A percentile compares a stretch with the other conserved stretches of the same genome.
These are phyloP conservation scores for Dendrolimus pini DNA, from an alignment of 2,888 invertebrate species.

Conservation along the genomic window DNA sequence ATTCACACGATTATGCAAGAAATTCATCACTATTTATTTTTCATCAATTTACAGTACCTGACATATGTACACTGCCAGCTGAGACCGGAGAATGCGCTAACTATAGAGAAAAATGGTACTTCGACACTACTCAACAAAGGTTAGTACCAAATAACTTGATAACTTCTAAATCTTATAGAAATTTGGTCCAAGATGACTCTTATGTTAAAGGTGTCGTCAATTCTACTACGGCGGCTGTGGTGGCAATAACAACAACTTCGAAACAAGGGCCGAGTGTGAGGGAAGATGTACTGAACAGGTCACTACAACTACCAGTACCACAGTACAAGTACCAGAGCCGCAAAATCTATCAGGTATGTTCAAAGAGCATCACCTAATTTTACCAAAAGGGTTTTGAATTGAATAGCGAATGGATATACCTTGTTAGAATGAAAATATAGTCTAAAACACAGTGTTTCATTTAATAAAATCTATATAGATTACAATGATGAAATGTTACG, in stretches of 20 bases:
- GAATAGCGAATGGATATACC: too few species aligned
- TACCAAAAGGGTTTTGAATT: too few species aligned
- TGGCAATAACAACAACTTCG: constrained; percentile 93
- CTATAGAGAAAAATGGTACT: constrained; percentile 88
- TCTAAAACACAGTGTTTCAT: too few species aligned
- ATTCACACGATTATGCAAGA: neutral
- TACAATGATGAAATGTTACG: too few species aligned
- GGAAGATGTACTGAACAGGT: constrained; percentile 75
- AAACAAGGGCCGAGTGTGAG: constrained; percentile 79
- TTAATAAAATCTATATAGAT: too few species aligned
- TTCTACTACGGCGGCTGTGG: constrained; percentile 96
- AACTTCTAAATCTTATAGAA: neutral
- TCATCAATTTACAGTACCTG: constrained; percentile 34
- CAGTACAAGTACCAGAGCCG: constrained; percentile 20
- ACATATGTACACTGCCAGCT: constrained; percentile 84
- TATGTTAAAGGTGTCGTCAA: constrained; percentile 78
- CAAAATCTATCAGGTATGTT: constrained; percentile 9
- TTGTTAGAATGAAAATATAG: too few species aligned
- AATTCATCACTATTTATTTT: neutral
- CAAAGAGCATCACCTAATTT: too few species aligned
- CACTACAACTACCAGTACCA: constrained; percentile 49
- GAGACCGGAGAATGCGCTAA: constrained; percentile 86
- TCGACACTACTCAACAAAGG: constrained; percentile 82
- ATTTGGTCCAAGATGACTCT: neutral
- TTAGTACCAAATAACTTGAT: constrained; percentile 14